Evolutionary conservation across 2,113 vertebrate genomes (phyloP).

Genomic region (Cygnus atratus): DNA sequence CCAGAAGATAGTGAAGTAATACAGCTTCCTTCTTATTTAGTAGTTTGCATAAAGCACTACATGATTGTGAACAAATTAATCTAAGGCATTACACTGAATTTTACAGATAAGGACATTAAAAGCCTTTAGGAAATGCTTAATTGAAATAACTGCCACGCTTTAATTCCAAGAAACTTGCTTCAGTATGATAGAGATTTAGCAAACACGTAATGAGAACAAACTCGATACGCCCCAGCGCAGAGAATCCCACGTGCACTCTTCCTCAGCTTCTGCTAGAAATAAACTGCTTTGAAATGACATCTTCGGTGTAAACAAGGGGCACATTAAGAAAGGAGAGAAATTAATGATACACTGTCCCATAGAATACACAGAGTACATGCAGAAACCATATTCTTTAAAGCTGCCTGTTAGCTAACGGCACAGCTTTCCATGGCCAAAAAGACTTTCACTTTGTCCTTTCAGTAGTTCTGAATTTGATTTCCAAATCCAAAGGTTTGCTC

Average conservation of each 20-base stretch:
- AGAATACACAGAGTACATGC: not conserved
- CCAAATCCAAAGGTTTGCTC: not conserved
- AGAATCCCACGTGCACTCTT: not conserved
- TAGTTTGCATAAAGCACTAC: not conserved
- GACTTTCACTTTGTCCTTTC: not conserved
- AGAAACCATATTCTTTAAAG: not conserved
- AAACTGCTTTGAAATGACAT: not conserved
- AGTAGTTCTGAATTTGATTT: not conserved
- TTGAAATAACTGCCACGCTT: slow-evolving; percentile 9
- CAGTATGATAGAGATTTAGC: not conserved
- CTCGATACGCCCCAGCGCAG: not conserved
- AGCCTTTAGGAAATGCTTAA: slow-evolving; percentile 32
- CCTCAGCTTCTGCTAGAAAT: not conserved
- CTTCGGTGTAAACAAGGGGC: not conserved
- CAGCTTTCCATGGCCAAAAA: not conserved
- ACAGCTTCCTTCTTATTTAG: not conserved
- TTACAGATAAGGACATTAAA: slow-evolving; percentile 39
- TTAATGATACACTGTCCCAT: not conserved
- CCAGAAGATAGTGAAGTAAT: not conserved
- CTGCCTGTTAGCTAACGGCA: not conserved
- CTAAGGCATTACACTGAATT: slow-evolving; percentile 38
- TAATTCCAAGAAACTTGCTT: slow-evolving; percentile 40
- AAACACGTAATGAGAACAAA: slow-evolving; percentile 8
- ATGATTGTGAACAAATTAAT: slow-evolving; percentile 38
- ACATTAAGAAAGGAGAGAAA: not conserved